Conservation (phyloP, 2,113 vertebrate species). For the Platanista minor region DNA sequence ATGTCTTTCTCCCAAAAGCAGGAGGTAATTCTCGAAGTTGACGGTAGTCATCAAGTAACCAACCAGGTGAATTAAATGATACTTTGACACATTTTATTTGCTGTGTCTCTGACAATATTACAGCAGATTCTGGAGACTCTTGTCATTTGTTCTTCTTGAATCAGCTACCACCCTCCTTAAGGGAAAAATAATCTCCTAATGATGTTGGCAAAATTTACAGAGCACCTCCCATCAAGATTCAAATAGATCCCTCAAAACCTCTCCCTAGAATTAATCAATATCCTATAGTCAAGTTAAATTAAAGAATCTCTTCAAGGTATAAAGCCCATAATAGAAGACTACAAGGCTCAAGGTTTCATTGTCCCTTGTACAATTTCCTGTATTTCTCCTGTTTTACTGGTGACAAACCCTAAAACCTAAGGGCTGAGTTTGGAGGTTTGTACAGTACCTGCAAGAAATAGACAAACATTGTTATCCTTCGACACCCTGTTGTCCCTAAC, state of each 20-base stretch:
- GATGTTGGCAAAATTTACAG: not conserved
- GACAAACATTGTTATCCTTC: not conserved
- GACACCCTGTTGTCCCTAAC: not conserved
- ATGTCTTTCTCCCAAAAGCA: not conserved
- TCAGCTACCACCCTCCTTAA: not conserved
- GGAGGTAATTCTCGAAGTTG: not conserved
- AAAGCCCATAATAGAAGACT: not conserved
- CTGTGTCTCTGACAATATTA: not conserved
- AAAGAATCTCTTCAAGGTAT: not conserved
- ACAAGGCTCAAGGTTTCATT: not conserved
- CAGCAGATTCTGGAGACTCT: not conserved
- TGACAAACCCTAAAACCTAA: not conserved
- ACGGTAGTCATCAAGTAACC: not conserved
- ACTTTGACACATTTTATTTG: not conserved
- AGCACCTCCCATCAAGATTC: not conserved
- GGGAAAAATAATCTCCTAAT: not conserved
- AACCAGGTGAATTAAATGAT: not conserved
- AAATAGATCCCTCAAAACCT: not conserved
- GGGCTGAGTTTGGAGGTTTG: not conserved
- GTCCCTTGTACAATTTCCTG: not conserved
- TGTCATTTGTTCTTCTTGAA: not conserved
- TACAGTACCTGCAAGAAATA: not conserved
- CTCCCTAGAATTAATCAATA: not conserved
- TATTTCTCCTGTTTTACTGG: not conserved
- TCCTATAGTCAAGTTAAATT: not conserved